Evolutionary conservation across 2,113 vertebrate species (phyloP).

Genomic region (Actenoides lindsayi): DNA sequence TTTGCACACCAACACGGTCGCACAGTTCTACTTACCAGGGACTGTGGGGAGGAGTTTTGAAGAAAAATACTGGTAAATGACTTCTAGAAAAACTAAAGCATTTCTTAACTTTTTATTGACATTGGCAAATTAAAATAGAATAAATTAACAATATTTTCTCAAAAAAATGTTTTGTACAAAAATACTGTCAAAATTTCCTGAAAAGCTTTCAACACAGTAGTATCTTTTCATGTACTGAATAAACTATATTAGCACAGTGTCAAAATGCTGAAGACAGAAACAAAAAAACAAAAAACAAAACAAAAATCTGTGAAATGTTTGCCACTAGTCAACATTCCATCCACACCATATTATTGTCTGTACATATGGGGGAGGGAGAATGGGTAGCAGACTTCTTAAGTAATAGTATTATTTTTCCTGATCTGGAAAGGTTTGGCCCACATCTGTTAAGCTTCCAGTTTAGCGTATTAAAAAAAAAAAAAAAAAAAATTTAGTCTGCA

Average conservation of each 20-base stretch:
- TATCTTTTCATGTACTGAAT: constrained; percentile 89
- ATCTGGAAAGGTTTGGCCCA: constrained; percentile 82
- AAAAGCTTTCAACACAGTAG: constrained; percentile 93
- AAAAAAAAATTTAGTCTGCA: constrained; percentile 65
- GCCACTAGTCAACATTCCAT: constrained; percentile 81
- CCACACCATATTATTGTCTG: constrained; percentile 84
- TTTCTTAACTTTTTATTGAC: constrained; percentile 91
- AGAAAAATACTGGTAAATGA: constrained; percentile 72
- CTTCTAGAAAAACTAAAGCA: constrained; percentile 80
- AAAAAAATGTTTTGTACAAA: constrained; percentile 92
- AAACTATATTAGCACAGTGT: constrained; percentile 90
- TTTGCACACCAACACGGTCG: constrained; percentile 67
- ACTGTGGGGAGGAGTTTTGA: constrained; percentile 20
- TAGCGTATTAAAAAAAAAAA: constrained; percentile 63
- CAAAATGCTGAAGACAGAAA: constrained; percentile 83
- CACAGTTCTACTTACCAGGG: constrained; percentile 65
- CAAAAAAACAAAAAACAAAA: constrained; percentile 37
- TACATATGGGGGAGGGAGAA: constrained; percentile 76
- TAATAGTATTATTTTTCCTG: constrained; percentile 79
- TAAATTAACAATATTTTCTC: constrained; percentile 93
- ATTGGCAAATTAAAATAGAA: constrained; percentile 95
- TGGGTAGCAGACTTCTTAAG: constrained; percentile 75
- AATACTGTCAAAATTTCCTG: constrained; percentile 94
- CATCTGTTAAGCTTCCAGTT: constrained; percentile 84
- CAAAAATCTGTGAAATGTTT: constrained; percentile 79